These are phyloP conservation scores for Anagyrus pseudococci DNA, from an alignment of 2,888 invertebrate genomes.

Conservation along the genomic window DNA sequence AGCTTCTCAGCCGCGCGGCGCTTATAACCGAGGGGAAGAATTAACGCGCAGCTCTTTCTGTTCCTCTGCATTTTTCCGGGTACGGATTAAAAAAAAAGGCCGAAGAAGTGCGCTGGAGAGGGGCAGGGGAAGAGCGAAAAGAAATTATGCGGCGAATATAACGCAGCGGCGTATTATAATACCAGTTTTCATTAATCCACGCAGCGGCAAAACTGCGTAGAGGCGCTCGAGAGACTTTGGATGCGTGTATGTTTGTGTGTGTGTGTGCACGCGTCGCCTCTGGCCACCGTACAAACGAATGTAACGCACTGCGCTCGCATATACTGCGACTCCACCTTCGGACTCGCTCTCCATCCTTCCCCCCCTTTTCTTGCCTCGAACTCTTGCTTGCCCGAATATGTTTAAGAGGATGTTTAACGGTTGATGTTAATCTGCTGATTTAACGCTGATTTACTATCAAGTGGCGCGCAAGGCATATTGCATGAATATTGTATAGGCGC, in stretches of 20 bases:
- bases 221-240: background rate
- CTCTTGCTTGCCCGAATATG: background rate
- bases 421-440: conserved; percentile 32
- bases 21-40: too few species aligned
- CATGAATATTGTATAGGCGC: conserved; percentile 8
- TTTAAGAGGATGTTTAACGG: conserved; percentile 14
- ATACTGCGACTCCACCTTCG: background rate
- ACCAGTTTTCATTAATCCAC: conserved; percentile 26
- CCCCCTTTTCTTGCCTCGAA: too few species aligned
- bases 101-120: background rate
- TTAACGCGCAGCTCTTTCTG: too few species aligned
- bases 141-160: background rate
- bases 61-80: conserved; percentile 3
- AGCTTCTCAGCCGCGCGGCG: too few species aligned
- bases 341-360: too few species aligned
- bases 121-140: too few species aligned
- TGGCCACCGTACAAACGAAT: background rate
- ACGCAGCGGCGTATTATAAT: conserved; percentile 4
- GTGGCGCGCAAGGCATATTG: conserved; percentile 1
- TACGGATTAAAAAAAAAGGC: background rate
- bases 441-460: conserved; percentile 33
- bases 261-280: background rate
- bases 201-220: too few species aligned
- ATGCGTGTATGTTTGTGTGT: background rate
- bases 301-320: background rate